phyloP scores from a whole-genome alignment of 2,888 invertebrate genomes.

The Pardosa pseudoannulata region DNA sequence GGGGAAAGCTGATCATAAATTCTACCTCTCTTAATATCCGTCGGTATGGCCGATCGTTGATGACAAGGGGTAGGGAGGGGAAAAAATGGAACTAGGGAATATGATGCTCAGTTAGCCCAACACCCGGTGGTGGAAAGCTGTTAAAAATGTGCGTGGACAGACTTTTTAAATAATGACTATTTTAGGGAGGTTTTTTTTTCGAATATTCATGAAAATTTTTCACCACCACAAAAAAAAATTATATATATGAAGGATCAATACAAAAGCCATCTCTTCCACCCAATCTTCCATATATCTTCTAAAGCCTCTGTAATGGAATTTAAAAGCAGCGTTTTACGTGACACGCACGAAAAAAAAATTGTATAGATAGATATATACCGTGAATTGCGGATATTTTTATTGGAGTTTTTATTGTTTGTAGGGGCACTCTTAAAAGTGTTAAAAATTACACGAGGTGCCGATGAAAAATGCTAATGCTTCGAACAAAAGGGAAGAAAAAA shows the following conservation, averaged over 20 bases:
- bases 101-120: not conserved
- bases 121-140: not conserved
- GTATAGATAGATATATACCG: not conserved
- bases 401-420: slow-evolving; percentile 47
- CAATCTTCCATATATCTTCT: not conserved
- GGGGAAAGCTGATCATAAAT: not conserved
- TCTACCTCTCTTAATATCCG: not conserved
- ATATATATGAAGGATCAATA: slow-evolving; percentile 1
- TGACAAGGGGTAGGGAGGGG: not conserved
- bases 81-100: not conserved
- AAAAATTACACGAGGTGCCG: slow-evolving; percentile 51
- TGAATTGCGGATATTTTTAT: not conserved
- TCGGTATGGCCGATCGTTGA: not conserved
- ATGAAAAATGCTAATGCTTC: slow-evolving; percentile 62
- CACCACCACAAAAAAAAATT: not conserved
- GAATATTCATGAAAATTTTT: slow-evolving; percentile 15
- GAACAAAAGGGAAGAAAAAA: no score
- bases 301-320: slow-evolving; percentile 4
- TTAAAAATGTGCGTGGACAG: not conserved
- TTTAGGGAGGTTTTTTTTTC: not conserved
- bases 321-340: slow-evolving; percentile 19
- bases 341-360: not conserved
- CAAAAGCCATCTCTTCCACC: not conserved
- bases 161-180: slow-evolving; percentile 4
- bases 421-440: slow-evolving; percentile 39